phyloP scores from a whole-genome alignment of 2,797 vertebrate genomes.

The Todus mexicanus region DNA sequence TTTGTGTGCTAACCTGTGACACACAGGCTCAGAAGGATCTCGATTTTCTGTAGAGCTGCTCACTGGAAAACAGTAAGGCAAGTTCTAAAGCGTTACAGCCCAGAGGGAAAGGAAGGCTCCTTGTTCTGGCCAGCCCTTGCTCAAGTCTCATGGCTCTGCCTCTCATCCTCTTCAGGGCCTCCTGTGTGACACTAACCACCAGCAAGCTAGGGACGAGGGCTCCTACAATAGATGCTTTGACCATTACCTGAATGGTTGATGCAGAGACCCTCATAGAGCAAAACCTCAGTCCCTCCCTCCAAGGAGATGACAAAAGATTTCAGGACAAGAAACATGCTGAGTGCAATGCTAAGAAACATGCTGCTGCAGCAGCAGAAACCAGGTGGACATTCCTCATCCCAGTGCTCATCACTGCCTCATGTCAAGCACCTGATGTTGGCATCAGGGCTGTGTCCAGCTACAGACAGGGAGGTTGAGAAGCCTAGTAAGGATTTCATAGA shows the following conservation, averaged over 20 bases:
- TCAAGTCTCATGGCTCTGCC: fast-evolving
- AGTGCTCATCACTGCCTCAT: fast-evolving
- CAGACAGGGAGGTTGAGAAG: neutral
- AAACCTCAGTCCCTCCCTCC: neutral
- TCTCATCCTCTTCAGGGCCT: neutral
- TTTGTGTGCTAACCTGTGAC: neutral
- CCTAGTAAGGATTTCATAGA: fast-evolving
- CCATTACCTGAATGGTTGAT: fast-evolving
- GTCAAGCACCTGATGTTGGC: fast-evolving
- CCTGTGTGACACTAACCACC: neutral
- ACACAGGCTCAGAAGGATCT: neutral
- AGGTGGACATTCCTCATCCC: neutral
- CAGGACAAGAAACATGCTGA: fast-evolving
- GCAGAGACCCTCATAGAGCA: fast-evolving
- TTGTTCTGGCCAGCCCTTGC: neutral
- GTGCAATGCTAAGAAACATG: no score
- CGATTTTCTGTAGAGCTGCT: fast-evolving
- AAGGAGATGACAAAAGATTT: neutral
- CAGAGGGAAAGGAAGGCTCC: neutral
- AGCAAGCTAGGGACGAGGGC: neutral
- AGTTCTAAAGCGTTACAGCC: neutral
- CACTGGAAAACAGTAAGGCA: neutral
- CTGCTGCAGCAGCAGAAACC: neutral
- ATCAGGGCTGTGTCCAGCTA: fast-evolving
- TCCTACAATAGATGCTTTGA: neutral